Evolutionary conservation across 2,888 invertebrate genomes (phyloP), one percentile per base, ranked within the genome.

Genomic region (Chalcosyrphus nemorum): DNA sequence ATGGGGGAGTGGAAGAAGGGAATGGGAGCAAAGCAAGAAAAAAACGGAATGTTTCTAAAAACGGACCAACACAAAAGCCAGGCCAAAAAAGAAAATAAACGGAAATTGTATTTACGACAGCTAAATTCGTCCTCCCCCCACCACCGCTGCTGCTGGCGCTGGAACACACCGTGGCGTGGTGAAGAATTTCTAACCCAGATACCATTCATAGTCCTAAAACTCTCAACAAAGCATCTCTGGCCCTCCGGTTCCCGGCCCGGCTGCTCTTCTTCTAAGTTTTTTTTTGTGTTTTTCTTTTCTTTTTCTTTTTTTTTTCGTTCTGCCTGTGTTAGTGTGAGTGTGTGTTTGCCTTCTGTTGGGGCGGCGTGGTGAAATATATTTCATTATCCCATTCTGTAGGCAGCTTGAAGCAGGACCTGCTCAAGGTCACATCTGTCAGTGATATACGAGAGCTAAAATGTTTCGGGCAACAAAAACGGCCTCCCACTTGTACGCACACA

Each of bases 361-460:
- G 38, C 41, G 63, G 74, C 61, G 38, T 32, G 63, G 57, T 45
- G 57, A 61, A 66, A 57, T 71, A 50, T 66, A 78, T 74, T 74
- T 78, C 74, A 68, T 70, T 74, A 59, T 74, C 68, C 78, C 68
- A 78, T 74, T n/a, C 71, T 61, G 77, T 74, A 70, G 82, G 84
- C 84, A 72, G 77, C 56, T 74, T 74, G n/a, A n/a, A n/a, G 56
- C 68, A 66, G 52, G 63, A 84, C 68, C 57, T 70, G 50, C 84
- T 87, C 87, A 87, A 87, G 87, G 87, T 87, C 87, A 87, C 78
- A 85, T 65, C 86, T 86, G 87, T 86, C 86, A 87, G 81, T 77
- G 84, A 56, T 77, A 50, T 45, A 78, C 68, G 59, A 71, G 66
- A 52, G 35, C 47, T 45, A 41, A 41, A 61, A 43, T n/a, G n/a